Percentiles rank a stretch among this genome's conserved stretches.
Conservation (phyloP, 1,140 invertebrate species). For the Macrobrachium rosenbergii region DNA sequence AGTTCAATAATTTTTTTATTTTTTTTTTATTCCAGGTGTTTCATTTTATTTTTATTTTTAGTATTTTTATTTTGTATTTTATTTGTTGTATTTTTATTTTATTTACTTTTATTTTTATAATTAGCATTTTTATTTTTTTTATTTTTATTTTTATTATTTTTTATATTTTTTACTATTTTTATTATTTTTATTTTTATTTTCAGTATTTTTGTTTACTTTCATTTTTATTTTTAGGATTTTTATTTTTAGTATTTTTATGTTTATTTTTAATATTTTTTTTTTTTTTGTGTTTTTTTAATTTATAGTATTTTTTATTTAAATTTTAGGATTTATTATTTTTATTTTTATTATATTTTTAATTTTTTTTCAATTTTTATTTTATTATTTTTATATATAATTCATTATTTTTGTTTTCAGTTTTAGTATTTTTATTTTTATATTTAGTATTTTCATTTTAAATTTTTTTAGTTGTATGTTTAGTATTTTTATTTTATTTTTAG, state of each 20-base stretch:
- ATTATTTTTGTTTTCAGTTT: background rate
- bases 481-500: background rate
- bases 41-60: background rate
- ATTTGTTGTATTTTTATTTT: background rate
- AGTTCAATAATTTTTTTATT: background rate
- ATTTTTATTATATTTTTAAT: background rate
- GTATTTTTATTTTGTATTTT: constrained; percentile 4
- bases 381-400: background rate
- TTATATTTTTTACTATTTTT: background rate
- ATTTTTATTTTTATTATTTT: background rate
- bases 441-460: background rate
- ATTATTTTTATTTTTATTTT: too few relatives aligned
- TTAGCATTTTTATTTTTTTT: background rate
- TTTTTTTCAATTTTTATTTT: too few relatives aligned
- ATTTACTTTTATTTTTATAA: too few relatives aligned
- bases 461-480: background rate
- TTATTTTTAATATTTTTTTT: background rate
- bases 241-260: background rate
- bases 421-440: background rate
- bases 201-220: too few relatives aligned
- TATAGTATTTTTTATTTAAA: too few relatives aligned
- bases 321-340: background rate
- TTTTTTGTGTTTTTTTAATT: background rate
- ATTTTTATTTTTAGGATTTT: too few relatives aligned
- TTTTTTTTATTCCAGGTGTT: background rate